These are phyloP conservation scores for Terrapene triunguis DNA, from an alignment of 2,113 vertebrate genomes.

Conservation along the genomic window DNA sequence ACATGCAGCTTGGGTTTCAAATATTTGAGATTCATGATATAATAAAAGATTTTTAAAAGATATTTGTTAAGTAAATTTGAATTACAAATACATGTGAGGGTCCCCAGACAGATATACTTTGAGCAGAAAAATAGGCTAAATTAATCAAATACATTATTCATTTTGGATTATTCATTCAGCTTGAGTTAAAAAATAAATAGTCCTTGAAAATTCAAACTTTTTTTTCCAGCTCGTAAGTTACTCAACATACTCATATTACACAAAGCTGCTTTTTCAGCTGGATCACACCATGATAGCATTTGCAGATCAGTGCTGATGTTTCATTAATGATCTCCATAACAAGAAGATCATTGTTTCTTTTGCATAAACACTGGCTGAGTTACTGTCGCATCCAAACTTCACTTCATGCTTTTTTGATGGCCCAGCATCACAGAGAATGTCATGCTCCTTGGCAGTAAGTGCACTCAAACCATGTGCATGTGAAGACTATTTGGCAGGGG, in stretches of 20 bases:
- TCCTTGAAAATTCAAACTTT: slow-evolving; percentile 50
- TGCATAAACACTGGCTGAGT: slow-evolving; percentile 58
- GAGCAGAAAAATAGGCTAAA: not conserved
- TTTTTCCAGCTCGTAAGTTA: slow-evolving; percentile 63
- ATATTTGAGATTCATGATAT: not conserved
- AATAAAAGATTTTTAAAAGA: not conserved
- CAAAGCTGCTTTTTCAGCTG: slow-evolving; percentile 68
- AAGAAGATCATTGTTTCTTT: slow-evolving; percentile 69
- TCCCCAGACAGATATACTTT: not conserved
- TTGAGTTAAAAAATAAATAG: slow-evolving; percentile 45
- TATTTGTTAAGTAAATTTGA: not conserved
- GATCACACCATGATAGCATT: slow-evolving; percentile 60
- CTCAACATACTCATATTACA: slow-evolving; percentile 36
- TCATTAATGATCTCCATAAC: slow-evolving; percentile 71
- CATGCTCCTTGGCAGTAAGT: slow-evolving; percentile 29
- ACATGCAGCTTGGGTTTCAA: not conserved
- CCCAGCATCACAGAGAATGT: slow-evolving; percentile 36
- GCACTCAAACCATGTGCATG: not conserved
- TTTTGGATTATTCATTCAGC: not conserved
- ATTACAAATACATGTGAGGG: fast-evolving
- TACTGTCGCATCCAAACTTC: slow-evolving; percentile 55
- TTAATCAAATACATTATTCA: slow-evolving; percentile 10
- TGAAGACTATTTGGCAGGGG: slow-evolving; percentile 23
- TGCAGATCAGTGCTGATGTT: slow-evolving; percentile 59
- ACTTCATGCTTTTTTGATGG: slow-evolving; percentile 45